phyloP scores from a whole-genome alignment of 2,113 vertebrate species.

The Columba livia region DNA sequence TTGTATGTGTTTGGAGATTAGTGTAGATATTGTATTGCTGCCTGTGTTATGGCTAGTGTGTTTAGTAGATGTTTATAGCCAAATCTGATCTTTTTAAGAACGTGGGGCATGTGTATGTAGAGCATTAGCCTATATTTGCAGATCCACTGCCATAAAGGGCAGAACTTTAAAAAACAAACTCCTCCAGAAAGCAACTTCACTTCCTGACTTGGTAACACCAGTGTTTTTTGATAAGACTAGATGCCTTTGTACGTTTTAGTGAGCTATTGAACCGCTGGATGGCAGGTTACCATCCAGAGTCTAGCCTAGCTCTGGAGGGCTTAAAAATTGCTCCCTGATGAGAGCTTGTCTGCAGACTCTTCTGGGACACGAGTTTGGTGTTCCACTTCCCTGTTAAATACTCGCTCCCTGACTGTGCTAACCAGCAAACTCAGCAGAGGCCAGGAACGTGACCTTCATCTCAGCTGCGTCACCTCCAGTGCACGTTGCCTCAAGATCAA shows the following conservation, averaged over 20 bases:
- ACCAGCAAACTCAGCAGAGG: constrained; percentile 5
- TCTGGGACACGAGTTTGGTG: neutral
- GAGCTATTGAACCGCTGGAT: neutral
- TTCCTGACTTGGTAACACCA: neutral
- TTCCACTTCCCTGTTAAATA: neutral
- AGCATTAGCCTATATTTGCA: neutral
- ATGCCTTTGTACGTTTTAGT: neutral
- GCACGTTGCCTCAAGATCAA: neutral
- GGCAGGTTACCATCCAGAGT: neutral
- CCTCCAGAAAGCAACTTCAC: neutral
- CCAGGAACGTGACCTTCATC: constrained; percentile 23
- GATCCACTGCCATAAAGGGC: neutral
- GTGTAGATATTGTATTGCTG: neutral
- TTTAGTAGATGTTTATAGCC: neutral
- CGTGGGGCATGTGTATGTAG: neutral
- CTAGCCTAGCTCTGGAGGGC: neutral
- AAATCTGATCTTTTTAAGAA: neutral
- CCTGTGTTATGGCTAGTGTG: neutral
- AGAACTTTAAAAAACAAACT: neutral
- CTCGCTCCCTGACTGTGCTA: neutral
- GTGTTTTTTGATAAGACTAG: neutral
- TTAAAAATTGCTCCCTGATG: neutral
- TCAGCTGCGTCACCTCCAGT: neutral
- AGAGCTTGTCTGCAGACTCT: neutral
- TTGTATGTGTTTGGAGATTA: neutral